Evolutionary conservation across 1,140 invertebrate species (phyloP).

Genomic region (Lepidurus couesii): DNA sequence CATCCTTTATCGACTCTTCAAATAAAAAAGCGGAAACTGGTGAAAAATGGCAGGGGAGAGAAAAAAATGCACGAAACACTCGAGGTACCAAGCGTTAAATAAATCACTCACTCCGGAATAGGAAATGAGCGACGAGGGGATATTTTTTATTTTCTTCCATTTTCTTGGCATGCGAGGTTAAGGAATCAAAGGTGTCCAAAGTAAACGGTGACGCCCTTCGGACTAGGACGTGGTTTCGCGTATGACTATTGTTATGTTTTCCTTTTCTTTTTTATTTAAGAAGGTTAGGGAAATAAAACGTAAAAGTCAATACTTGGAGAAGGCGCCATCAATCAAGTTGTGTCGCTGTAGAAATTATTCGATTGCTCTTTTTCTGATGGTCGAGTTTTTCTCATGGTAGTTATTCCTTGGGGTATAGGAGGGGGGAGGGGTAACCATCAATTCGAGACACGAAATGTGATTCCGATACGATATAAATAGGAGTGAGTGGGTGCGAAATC

Average conservation of each 20-base stretch:
- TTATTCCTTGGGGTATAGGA: background rate
- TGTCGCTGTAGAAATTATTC: background rate
- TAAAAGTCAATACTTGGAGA: background rate
- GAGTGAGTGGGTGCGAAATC: background rate
- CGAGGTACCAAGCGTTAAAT: background rate
- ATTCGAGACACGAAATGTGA: background rate
- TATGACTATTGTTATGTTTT: background rate
- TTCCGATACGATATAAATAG: background rate
- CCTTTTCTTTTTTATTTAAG: background rate
- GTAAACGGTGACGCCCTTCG: background rate
- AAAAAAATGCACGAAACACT: background rate
- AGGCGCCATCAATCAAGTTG: background rate
- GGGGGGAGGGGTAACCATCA: background rate
- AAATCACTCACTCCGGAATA: slow-evolving; percentile 13
- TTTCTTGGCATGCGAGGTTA: background rate
- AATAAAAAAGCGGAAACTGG: background rate
- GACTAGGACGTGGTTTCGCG: background rate
- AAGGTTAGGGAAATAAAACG: background rate
- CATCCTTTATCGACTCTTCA: background rate
- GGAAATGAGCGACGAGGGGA: background rate
- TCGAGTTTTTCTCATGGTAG: background rate
- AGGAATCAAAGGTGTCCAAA: slow-evolving; percentile 4
- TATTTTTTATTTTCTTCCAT: background rate
- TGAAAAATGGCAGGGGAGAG: background rate
- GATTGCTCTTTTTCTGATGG: background rate